phyloP scores from a whole-genome alignment of 2,113 vertebrate genomes.

The Ageneiosus marmoratus region DNA sequence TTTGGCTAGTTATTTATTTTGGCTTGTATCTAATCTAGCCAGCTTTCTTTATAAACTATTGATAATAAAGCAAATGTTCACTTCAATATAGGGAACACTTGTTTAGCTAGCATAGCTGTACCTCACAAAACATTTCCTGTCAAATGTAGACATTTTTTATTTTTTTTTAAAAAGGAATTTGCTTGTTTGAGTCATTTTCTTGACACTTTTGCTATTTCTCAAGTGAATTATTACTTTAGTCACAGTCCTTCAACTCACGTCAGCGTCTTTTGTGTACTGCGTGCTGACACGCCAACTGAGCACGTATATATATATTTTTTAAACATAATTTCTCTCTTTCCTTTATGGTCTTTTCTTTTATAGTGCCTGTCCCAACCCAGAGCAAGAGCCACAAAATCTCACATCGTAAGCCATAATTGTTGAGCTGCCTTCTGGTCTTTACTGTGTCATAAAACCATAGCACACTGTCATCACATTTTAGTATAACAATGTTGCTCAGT shows the following conservation, averaged over 20 bases:
- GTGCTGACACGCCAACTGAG: conserved; percentile 16
- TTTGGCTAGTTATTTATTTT: too few relatives aligned
- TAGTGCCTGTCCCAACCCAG: conserved; percentile 3
- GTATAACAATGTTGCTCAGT: conserved; percentile 5
- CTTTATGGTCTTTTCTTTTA: conserved; percentile 16
- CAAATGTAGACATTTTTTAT: not conserved
- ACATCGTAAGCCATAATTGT: conserved; percentile 17
- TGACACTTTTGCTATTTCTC: not conserved
- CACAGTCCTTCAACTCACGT: not conserved
- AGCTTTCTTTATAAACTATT: too few relatives aligned
- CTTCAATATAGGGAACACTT: not conserved
- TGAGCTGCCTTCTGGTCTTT: conserved; percentile 40
- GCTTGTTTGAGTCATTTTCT: not conserved
- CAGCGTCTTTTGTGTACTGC: not conserved
- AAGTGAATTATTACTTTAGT: not conserved
- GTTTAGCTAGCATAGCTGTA: not conserved
- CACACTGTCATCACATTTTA: conserved; percentile 6
- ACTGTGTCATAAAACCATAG: conserved; percentile 37
- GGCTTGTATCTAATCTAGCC: too few relatives aligned
- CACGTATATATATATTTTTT: not conserved
- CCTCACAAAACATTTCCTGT: not conserved
- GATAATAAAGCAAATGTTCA: too few relatives aligned
- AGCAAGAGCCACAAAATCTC: not conserved
- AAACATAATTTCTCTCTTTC: not conserved
- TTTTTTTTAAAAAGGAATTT: not conserved